Evolutionary conservation across 2,113 vertebrate genomes (phyloP).

Genomic region (Ammodytes dubius): DNA sequence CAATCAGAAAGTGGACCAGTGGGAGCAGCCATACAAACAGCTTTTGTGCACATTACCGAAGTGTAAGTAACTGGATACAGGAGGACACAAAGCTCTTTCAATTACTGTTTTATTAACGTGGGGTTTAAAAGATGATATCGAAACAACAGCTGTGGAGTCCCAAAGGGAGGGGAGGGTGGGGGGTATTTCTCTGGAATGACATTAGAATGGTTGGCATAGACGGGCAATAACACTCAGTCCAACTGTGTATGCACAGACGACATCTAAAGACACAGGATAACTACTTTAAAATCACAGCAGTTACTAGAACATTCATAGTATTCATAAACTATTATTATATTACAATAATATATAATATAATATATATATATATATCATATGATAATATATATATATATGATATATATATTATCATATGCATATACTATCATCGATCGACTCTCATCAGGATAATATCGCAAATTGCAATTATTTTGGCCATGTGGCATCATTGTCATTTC

Average conservation of each 20-base stretch:
- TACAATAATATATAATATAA: too few species aligned
- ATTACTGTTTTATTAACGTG: conserved; percentile 80
- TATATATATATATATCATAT: too few species aligned
- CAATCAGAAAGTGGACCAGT: conserved; percentile 51
- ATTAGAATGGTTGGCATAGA: conserved; percentile 66
- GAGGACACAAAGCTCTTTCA: conserved; percentile 74
- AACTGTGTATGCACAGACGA: conserved; percentile 11
- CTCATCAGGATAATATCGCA: too few species aligned
- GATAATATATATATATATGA: too few species aligned
- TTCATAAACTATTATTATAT: too few species aligned
- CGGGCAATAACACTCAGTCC: conserved; percentile 56
- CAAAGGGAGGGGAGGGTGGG: conserved; percentile 11
- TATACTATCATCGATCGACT: too few species aligned
- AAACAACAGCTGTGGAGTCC: conserved; percentile 79
- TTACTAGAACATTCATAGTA: neutral
- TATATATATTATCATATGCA: too few species aligned
- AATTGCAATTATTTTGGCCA: too few species aligned
- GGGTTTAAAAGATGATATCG: conserved; percentile 74
- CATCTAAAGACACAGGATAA: neutral
- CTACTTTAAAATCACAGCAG: neutral
- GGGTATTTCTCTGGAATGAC: conserved; percentile 78
- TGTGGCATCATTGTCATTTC: too few species aligned
- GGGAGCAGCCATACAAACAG: conserved; percentile 56
- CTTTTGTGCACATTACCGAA: conserved; percentile 60
- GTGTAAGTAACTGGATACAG: conserved; percentile 81